phyloP scores from a whole-genome alignment of 2,113 vertebrate genomes.

The Pomatostomus ruficeps region DNA sequence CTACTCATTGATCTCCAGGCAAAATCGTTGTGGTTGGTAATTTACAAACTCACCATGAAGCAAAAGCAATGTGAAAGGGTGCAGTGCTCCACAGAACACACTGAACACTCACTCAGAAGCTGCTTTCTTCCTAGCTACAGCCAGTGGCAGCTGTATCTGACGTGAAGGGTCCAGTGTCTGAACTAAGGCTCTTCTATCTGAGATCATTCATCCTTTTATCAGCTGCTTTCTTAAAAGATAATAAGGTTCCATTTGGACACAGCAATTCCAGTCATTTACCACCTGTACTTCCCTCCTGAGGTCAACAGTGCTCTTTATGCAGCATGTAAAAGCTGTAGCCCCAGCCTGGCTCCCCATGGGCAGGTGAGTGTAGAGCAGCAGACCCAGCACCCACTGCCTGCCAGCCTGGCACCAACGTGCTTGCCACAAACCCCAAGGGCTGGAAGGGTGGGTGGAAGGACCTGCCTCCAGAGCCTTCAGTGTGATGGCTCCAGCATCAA shows the following conservation, averaged over 20 bases:
- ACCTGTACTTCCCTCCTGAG: not conserved
- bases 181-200: not conserved
- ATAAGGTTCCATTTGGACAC: not conserved
- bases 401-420: fast-evolving
- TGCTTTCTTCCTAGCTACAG: not conserved
- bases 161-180: not conserved
- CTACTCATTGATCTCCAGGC: not conserved
- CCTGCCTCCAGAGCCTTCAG: not conserved
- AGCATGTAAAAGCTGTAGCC: not conserved
- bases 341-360: fast-evolving
- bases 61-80: not conserved
- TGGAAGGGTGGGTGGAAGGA: not conserved
- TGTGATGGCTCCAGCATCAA: not conserved
- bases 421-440: not conserved
- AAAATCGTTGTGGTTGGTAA: not conserved
- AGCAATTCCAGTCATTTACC: not conserved
- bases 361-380: not conserved
- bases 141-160: not conserved
- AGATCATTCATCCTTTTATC: not conserved
- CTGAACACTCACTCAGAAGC: not conserved
- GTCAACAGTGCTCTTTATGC: not conserved
- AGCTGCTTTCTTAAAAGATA: not conserved
- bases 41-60: not conserved
- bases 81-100: not conserved
- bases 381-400: not conserved